Evolutionary conservation across 1,140 invertebrate genomes (phyloP).

Genomic region (Chrysopa pallens): DNA sequence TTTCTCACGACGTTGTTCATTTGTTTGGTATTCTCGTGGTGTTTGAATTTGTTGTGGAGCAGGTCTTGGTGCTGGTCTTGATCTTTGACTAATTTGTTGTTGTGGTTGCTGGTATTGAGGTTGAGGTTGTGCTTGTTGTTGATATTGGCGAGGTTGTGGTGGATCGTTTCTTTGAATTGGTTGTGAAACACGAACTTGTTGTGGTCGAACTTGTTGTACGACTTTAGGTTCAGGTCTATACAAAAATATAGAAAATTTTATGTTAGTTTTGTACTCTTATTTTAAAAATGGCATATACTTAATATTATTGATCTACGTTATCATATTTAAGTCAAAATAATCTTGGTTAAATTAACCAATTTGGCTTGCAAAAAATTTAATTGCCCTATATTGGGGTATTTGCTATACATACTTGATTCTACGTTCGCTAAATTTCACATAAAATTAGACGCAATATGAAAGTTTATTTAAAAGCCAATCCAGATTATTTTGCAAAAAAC

Average conservation of each 20-base stretch:
- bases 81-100: conserved; percentile 3
- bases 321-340: too few relatives aligned
- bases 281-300: too few relatives aligned
- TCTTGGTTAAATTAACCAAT: too few relatives aligned
- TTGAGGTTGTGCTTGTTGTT: conserved; percentile 5
- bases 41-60: conserved; percentile 5
- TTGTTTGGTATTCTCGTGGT: conserved; percentile 7
- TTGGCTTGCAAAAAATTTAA: too few relatives aligned
- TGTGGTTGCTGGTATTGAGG: conserved; percentile 5
- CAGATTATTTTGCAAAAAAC: too few relatives aligned
- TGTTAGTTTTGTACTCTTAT: conserved; percentile 1
- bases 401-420: too few relatives aligned
- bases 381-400: too few relatives aligned
- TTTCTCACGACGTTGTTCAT: conserved; percentile 21
- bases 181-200: conserved; percentile 8
- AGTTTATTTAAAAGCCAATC: too few relatives aligned
- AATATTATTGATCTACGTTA: too few relatives aligned
- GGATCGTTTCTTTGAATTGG: conserved; percentile 8
- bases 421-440: too few relatives aligned
- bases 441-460: too few relatives aligned
- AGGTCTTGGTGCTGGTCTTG: not conserved
- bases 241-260: conserved; percentile 1
- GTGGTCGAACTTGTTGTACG: conserved; percentile 7
- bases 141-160: conserved; percentile 8
- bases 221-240: conserved; percentile 11